Evolutionary conservation across 2,888 invertebrate species (phyloP).

Genomic region (Helicoverpa assulta): DNA sequence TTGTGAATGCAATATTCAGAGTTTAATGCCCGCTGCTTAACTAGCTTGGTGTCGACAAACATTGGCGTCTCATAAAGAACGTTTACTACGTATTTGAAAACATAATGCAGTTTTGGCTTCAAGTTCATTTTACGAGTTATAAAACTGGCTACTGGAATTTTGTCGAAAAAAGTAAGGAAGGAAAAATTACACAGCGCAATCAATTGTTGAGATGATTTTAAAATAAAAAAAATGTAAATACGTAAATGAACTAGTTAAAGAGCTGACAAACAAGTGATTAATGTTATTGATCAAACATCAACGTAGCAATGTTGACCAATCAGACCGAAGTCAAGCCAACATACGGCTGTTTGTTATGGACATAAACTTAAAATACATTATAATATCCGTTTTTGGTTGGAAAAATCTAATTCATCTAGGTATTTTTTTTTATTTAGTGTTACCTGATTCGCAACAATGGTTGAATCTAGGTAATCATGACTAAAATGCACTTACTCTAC

Average conservation of each 20-base stretch:
- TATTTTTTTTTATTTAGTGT: too few relatives aligned
- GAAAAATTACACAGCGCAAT: too few relatives aligned
- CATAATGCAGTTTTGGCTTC: too few relatives aligned
- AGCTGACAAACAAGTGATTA: slow-evolving; percentile 12
- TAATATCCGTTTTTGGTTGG: neutral
- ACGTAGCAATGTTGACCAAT: slow-evolving; percentile 21
- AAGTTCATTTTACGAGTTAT: too few relatives aligned
- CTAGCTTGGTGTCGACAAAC: neutral
- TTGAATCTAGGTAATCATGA: too few relatives aligned
- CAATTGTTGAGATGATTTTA: neutral
- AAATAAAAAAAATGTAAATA: neutral
- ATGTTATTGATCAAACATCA: slow-evolving; percentile 27
- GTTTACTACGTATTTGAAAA: too few relatives aligned
- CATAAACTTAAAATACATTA: neutral
- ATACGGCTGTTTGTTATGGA: slow-evolving; percentile 7
- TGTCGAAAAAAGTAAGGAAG: too few relatives aligned
- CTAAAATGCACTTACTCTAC: too few relatives aligned
- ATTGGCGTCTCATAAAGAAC: neutral
- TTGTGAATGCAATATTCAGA: neutral
- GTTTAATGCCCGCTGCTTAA: neutral
- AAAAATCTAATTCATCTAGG: too few relatives aligned
- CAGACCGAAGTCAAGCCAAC: slow-evolving; percentile 15
- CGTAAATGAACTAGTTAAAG: neutral
- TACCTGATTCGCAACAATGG: too few relatives aligned
- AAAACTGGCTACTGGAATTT: too few relatives aligned